These are phyloP conservation scores for Chrosomus eos DNA, from an alignment of 2,797 vertebrate genomes.

Conservation along the genomic window DNA sequence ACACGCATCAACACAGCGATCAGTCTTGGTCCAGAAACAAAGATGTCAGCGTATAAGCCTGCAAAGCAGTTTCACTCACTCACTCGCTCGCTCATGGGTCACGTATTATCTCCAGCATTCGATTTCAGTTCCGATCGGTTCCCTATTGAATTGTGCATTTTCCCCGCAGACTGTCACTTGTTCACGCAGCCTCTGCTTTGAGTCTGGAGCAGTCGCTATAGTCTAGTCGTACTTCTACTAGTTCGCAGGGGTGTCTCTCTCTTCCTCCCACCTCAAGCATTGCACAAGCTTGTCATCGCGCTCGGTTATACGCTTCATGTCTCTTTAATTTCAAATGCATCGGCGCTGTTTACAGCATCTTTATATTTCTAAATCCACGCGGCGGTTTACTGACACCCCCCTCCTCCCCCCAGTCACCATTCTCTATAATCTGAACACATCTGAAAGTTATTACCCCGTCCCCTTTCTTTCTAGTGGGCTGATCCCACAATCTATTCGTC, in stretches of 20 bases:
- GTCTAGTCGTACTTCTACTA: slow-evolving; percentile 63
- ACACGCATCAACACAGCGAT: slow-evolving; percentile 48
- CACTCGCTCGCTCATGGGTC: slow-evolving; percentile 69
- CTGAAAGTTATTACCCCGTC: slow-evolving; percentile 80
- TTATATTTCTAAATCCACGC: slow-evolving; percentile 78
- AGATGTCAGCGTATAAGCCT: slow-evolving; percentile 73
- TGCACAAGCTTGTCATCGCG: slow-evolving; percentile 59
- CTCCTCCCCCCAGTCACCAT: slow-evolving; percentile 56
- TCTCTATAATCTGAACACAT: slow-evolving; percentile 75
- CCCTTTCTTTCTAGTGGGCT: slow-evolving; percentile 69
- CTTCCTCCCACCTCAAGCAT: slow-evolving; percentile 59
- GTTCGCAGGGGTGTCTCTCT: slow-evolving; percentile 61
- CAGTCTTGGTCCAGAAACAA: slow-evolving; percentile 64
- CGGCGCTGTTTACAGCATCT: slow-evolving; percentile 76
- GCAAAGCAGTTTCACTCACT: slow-evolving; percentile 77
- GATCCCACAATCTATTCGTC: slow-evolving; percentile 71
- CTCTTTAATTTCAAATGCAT: slow-evolving; percentile 72
- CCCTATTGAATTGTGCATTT: slow-evolving; percentile 62
- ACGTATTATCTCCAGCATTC: slow-evolving; percentile 74
- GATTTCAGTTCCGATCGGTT: slow-evolving; percentile 70
- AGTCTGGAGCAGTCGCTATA: slow-evolving; percentile 61
- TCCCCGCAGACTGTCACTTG: slow-evolving; percentile 58
- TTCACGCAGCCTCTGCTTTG: slow-evolving; percentile 58
- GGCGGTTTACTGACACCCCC: slow-evolving; percentile 79
- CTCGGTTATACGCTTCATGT: slow-evolving; percentile 74